These are phyloP conservation scores for Ambastaia sidthimunki DNA, from an alignment of 2,797 vertebrate species.

Conservation along the genomic window DNA sequence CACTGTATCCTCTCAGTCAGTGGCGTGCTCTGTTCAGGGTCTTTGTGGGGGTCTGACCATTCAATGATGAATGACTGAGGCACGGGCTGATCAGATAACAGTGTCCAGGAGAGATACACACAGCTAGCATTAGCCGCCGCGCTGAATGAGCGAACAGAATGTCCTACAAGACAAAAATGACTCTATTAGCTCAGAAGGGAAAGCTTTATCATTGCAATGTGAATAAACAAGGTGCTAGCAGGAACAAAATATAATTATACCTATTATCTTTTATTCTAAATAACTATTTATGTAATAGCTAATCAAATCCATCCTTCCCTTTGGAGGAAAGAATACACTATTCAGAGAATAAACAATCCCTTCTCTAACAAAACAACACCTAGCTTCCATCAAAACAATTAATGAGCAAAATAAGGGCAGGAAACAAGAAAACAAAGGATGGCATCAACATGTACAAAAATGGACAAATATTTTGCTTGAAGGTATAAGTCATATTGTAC, in stretches of 20 bases:
- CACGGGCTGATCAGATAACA: conserved; percentile 67
- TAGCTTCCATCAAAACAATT: conserved; percentile 45
- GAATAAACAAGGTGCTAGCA: neutral
- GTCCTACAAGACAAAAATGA: conserved; percentile 34
- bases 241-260: conserved; percentile 13
- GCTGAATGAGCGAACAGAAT: conserved; percentile 44
- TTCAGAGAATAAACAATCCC: conserved; percentile 25
- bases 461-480: neutral
- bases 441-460: neutral
- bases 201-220: neutral
- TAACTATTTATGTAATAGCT: neutral
- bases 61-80: conserved; percentile 84
- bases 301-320: conserved; percentile 22
- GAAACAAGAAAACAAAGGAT: conserved; percentile 19
- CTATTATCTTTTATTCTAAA: conserved; percentile 1
- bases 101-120: conserved; percentile 83
- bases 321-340: neutral
- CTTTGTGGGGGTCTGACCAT: conserved; percentile 78
- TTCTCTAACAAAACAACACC: conserved; percentile 36
- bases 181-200: neutral
- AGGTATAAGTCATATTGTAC: neutral
- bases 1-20: conserved; percentile 74
- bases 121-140: conserved; percentile 82
- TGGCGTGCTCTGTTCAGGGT: conserved; percentile 60
- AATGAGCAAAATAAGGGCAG: conserved; percentile 2